These are phyloP conservation scores for human (Homo sapiens) DNA, from an alignment of 2,113 vertebrate species.

Conservation along the genomic window GRCh38 chr14:95511001-95511500, in stretches of 20 bases:
- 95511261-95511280: not conserved
- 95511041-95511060: accelerated
- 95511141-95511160: not conserved
- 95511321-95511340: not conserved
- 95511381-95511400: not conserved
- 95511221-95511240: not conserved
- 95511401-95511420: not conserved
- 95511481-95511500: no score
- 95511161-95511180: not conserved
- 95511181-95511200: not conserved
- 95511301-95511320: accelerated
- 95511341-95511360: not conserved
- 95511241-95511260: not conserved
- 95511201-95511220: accelerated
- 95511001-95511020: not conserved
- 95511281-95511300: accelerated
- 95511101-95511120: not conserved
- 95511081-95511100: not conserved
- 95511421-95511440: no score
- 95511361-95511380: accelerated
- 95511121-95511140: not conserved
- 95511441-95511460: no score
- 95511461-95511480: no score
- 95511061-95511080: accelerated
- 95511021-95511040: not conserved